Percentiles rank a stretch among this genome's conserved stretches.
phyloP scores from a whole-genome alignment of 2,888 invertebrate genomes.

The Acholoe squamosa region DNA sequence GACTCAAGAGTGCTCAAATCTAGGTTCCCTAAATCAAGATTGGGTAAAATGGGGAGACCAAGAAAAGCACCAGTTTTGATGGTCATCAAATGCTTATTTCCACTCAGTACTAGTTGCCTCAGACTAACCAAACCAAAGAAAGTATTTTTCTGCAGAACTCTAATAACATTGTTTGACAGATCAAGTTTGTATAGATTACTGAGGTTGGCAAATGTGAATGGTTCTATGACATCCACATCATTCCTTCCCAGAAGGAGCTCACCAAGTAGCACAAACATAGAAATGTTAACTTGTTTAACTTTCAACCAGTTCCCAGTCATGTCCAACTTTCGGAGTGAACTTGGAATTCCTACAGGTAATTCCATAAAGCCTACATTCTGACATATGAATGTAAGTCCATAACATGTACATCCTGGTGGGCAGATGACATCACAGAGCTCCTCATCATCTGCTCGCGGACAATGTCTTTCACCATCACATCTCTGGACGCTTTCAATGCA shows the following conservation, averaged over 20 bases:
- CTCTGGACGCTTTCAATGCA: background rate
- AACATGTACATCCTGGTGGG: constrained; percentile 52
- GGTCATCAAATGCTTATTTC: background rate
- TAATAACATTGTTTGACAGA: constrained; percentile 47
- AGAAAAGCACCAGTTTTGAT: constrained; percentile 55
- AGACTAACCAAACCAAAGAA: constrained; percentile 41
- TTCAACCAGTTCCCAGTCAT: background rate
- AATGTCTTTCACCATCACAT: constrained; percentile 56
- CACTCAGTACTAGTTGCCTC: background rate
- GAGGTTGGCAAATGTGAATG: background rate
- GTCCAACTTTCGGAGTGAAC: constrained; percentile 36
- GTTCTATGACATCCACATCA: background rate
- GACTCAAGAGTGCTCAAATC: background rate
- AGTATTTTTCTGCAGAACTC: background rate
- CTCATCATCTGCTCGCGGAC: constrained; percentile 58
- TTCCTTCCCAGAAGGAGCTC: constrained; percentile 17
- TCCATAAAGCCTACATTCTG: background rate
- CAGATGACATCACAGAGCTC: constrained; percentile 37
- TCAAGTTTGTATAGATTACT: constrained; percentile 44
- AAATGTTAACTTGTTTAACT: background rate
- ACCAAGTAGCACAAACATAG: constrained; percentile 23
- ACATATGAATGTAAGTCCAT: constrained; percentile 20
- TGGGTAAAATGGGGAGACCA: background rate
- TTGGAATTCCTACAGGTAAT: background rate
- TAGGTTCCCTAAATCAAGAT: background rate